These are phyloP conservation scores for Anoura caudifer DNA, from an alignment of 2,113 vertebrate genomes.

Conservation along the genomic window DNA sequence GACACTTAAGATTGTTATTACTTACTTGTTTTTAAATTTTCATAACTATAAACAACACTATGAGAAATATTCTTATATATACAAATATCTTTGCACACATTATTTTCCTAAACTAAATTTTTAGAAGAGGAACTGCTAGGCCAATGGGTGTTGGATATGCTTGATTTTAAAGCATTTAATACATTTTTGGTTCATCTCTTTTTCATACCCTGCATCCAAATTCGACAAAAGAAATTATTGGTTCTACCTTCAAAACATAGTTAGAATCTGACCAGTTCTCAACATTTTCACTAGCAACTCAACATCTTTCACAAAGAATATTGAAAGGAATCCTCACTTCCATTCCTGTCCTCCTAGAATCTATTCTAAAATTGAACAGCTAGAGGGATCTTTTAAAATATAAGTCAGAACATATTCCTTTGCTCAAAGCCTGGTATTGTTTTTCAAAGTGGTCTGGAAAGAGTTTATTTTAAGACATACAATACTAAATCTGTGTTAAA, in stretches of 20 bases:
- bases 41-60: neutral
- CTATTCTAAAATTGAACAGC: neutral
- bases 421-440: neutral
- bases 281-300: neutral
- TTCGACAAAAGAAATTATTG: neutral
- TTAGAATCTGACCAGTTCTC: neutral
- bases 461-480: neutral
- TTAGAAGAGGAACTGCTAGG: neutral
- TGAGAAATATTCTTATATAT: neutral
- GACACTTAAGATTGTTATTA: neutral
- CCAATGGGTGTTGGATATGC: neutral
- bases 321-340: neutral
- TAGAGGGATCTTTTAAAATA: neutral
- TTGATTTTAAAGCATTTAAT: slow-evolving; percentile 4
- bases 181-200: neutral
- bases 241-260: neutral
- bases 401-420: neutral
- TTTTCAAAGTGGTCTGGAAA: neutral
- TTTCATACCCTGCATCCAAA: neutral
- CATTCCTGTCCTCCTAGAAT: neutral
- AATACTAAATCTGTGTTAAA: neutral
- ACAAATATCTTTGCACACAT: neutral
- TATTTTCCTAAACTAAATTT: slow-evolving; percentile 13
- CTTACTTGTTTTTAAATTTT: neutral
- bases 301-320: neutral